Evolutionary conservation across 2,113 vertebrate genomes (phyloP), one percentile per base, ranked within the genome.

Genomic region (Dolichotis patagonum): DNA sequence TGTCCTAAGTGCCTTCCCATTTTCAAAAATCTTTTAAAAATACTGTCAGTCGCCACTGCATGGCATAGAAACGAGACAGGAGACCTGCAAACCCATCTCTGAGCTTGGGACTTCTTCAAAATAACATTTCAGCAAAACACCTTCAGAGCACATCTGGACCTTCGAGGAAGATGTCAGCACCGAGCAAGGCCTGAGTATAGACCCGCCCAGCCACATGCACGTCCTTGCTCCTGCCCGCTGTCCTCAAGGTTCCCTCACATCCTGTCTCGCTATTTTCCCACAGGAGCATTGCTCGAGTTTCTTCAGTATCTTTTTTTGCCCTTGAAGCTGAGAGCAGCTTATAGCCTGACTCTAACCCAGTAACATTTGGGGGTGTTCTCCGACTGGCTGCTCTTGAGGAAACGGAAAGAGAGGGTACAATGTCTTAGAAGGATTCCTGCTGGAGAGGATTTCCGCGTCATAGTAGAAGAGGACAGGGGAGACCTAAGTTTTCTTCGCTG

Each of bases 1-100:
- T 84, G 60, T 92, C 96, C 97, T 54, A 49, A 85, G 49, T 92
- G 90, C 96, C 84, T 97, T 97, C 73, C 94, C 43, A 82, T 62
- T 86, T 96, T 52, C 90, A 93, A 86, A 86, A 77, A 88, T 94
- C 94, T 54, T 90, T 71, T 52, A 35, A 60, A 97, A 90, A 95
- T 96, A 16, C 14, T 38, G 8, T 69, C 86, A 78, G 49, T 81
- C 93, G 88, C 56, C 35, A 32, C 71, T 96, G 67, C 49, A 80
- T 1, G 5, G 49, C 81, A 26, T 35, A 65, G 96, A 94, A 95
- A 32, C 28, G 49, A 91, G 52, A 81, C 35, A 80, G 63, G 4
- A 49, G 26, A 91, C 80, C 94, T 65, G 6, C 16, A 95, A 96
- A 63, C 88, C 63, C 7, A 85, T 88, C 85, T 67, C 52, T 5